Base-by-base conservation (phyloP, 1,140 invertebrate species). In the Metaphire vulgaris region DNA sequence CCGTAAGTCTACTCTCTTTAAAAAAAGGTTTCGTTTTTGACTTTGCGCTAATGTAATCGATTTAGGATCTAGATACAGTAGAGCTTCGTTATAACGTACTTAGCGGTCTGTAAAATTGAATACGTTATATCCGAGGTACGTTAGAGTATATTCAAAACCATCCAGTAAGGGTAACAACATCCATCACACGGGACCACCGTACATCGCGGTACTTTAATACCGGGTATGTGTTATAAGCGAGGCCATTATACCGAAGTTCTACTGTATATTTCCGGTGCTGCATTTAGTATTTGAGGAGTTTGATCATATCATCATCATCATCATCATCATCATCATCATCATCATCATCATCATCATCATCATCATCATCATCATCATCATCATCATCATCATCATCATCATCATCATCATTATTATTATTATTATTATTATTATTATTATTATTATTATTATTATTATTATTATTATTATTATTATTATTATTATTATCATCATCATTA, bases 381-480 rank as follows among this genome's bases (percentile, higher is more conserved):
- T 56, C 21, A 56, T 56, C 21, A 56, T 56, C 21, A 56, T 56
- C 21, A 56, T 56, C 21, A 56, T 56, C 21, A 56, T 56, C 21
- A 56, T 56, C 21, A 56, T 56, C 21, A 56, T 56, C 21, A 56
- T 56, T 56, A 56, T 56, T 56, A 56, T 56, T 56, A 56, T 56
- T 56, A 56, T 56, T 56, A 56, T 56, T 56, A 56, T 56, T 56
- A 56, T 56, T 56, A 56, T 56, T 56, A 56, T 56, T 56, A 56
- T 56, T 56, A 56, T 56, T 56, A 56, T 56, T 56, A 56, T 56
- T 56, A 56, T 56, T 56, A 56, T 56, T 56, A 56, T 56, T 56
- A 56, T 56, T 56, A 56, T 56, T 56, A 56, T 56, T 56, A 56
- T 56, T 56, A 56, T 56, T 56, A 56, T 56, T 56, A 56, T 56